Evolutionary conservation across 2,888 invertebrate genomes (phyloP), one percentile per base, ranked within the genome.

Genomic region (Ethmia dodecea): DNA sequence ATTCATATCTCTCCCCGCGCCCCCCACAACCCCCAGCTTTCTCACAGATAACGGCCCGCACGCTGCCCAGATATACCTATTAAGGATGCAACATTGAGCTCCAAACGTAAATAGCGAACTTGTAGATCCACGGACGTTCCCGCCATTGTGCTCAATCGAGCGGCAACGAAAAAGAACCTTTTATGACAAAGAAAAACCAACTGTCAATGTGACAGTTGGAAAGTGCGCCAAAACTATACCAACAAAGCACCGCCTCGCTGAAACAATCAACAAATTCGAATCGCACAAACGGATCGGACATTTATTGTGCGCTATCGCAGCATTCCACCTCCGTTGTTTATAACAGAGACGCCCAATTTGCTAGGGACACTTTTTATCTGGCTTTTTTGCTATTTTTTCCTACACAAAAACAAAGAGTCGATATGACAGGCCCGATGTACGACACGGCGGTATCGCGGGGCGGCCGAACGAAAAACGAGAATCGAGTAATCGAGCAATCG

Each of bases 331-430:
- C 80, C 67, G 71, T 81, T 84, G 83, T 83, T 86, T 74, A 75
- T 68, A 83, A 84, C 80, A 80, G 77, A 81, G 78, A 79, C 79
- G 74, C 68, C 76, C 83, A 86, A 86, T 83, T 86, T 84, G 81
- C 81, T 80, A 73, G 64, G 61, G 73, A 75, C 66, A 75, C 72
- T 78, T 81, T 81, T 79, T 81, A 79, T 79, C 76, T 60, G 50
- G 36, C 64, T 61, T 75, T 67, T 60, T 54, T 53, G 61, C 58
- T 64, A 71, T 65, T 75, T 79, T 79, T 79, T 64, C 60, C 66
- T 70, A 68, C 63, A 68, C 69, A 60, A 61, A 57, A 68, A 79
- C 80, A 80, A 80, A 76, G 75, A 61, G 61, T 70, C 79, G 77
- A 81, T 83, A 83, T 86, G 84, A 86, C 84, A 83, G 83, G 75